Evolutionary conservation across 2,888 invertebrate genomes (phyloP), one percentile per base, ranked within the genome.

Genomic region (Resseliella maxima): DNA sequence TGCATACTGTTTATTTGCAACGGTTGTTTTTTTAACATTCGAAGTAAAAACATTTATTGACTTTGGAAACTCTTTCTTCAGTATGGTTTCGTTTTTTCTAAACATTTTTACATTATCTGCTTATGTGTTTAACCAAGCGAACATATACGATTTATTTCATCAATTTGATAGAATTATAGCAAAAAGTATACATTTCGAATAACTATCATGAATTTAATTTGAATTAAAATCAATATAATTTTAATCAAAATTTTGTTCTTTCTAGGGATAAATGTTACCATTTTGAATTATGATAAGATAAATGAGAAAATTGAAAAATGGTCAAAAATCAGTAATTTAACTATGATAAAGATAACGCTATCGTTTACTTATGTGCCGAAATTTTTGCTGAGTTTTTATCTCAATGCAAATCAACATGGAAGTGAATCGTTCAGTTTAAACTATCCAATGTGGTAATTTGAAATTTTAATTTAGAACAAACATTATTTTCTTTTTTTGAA

Each of bases 361-460:
- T 15, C 31, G 15, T 72, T 15, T 12, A 31, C n/a, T 8, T 27
- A 12, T 31, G 3, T 72, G 8, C 72, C 72, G 10, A 72, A 31
- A 10, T 31, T 72, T 31, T 15, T 72, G 27, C 5, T 12, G 15
- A 72, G 72, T 18, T 72, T 31, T 72, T 31, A 31, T 15, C 31
- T 72, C 3, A 31, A 31, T 15, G 18, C 31, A 31, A 72, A 15
- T 27, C 35, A 31, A 5, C n/a, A 12, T 12, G 72, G 72, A 1
- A 72, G 31, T 3, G 31, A 31, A 1, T 1, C 31, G 3, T 72
- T 72, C 15, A 12, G 31, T 72, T 31, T 72, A 3, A 15, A 15
- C 12, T 72, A 21, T 72, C 72, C 72, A 72, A 31, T 72, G 27
- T 72, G 12, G 72, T 72, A 72, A 2, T 59, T 59, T 59, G 24